Base-by-base conservation (phyloP, 2,888 invertebrate genomes). In the Gymnoscelis rufifasciata region DNA sequence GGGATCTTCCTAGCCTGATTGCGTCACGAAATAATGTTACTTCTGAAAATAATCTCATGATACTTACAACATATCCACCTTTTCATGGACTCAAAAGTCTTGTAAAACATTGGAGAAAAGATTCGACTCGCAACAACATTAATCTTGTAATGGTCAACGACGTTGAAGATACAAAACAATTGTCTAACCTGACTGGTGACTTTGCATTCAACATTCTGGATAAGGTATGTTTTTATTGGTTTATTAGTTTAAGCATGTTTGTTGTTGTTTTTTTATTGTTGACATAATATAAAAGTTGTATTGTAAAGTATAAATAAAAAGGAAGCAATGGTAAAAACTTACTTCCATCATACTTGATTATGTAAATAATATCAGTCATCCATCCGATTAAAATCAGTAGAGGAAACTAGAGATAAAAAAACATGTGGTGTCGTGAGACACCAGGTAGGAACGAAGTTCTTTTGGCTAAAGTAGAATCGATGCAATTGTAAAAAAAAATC, bases 201-300 rank as follows among this genome's bases (percentile, higher is more conserved):
- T 38, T 65, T 23, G 62, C 57, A 4, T 58, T 47, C 43, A 63
- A 57, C 43, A 36, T 63, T 5, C 42, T 63, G 7, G 19, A 56
- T 1, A 43, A 58, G 19, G 62, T 66, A 57, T 58, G 66, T 56
- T n/a, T n/a, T n/a, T n/a, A n/a, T n/a, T n/a, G n/a, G n/a, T n/a
- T n/a, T n/a, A n/a, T n/a, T n/a, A n/a, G n/a, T n/a, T n/a, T n/a
- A 10, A 28, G 8, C 10, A 33, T 33, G 7, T 10, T 10, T 10
- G 15, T 1, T 33, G n/a, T 10, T n/a, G n/a, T 1, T 6, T 7
- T 2, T 5, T 2, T 3, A 3, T 19, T 19, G 2, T 19, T 19
- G 2, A 19, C 2, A 3, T n/a, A n/a, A n/a, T n/a, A n/a, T n/a
- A n/a, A n/a, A n/a, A n/a, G n/a, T n/a, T n/a, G n/a, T n/a, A n/a